Base-by-base conservation (phyloP, 2,113 vertebrate genomes). In the Callithrix jacchus region DNA sequence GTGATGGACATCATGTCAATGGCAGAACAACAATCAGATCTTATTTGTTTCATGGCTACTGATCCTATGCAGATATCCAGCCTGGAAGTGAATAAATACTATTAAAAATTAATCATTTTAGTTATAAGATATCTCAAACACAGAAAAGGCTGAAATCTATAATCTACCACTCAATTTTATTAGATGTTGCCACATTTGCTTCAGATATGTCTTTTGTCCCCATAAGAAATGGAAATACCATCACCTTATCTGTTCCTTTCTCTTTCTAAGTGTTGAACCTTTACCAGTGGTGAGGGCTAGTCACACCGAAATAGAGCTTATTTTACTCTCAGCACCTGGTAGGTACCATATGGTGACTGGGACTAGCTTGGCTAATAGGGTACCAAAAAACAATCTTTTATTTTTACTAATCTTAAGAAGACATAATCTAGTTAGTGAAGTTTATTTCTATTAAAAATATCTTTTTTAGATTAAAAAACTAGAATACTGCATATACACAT, bases 401-500 rank as follows among this genome's bases (percentile, higher is more conserved):
- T 96, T n/a, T n/a, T 6, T 79, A 42, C 20, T 95, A 58, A 92
- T 45, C 11, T 77, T 81, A 84, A 58, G 0, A 88, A 76, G 58
- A 73, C 1, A 70, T 21, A 77, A 30, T 66, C 85, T 12, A 87
- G 12, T n/a, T 86, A 79, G 86, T 61, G 74, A n/a, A 80, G 56
- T 23, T 27, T 45, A 11, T 14, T 45, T 81, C 25, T 92, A 49
- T 58, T 74, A 81, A 89, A 84, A 77, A 76, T 40, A 81, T 40
- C 6, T 40, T 87, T 91, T 37, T 82, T 35, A 84, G 25, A 23
- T 64, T 91, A 88, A 68, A 88, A 66, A 32, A 37, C 35, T 83
- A 68, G 14, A 66, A 40, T 56, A 16, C 8, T 79, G 47, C 86
- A 76, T 84, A 13, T 1, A 74, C 3, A 68, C 40, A 70, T 76